Conservation (phyloP, 2,113 vertebrate genomes). For the Pyrgilauda ruficollis region DNA sequence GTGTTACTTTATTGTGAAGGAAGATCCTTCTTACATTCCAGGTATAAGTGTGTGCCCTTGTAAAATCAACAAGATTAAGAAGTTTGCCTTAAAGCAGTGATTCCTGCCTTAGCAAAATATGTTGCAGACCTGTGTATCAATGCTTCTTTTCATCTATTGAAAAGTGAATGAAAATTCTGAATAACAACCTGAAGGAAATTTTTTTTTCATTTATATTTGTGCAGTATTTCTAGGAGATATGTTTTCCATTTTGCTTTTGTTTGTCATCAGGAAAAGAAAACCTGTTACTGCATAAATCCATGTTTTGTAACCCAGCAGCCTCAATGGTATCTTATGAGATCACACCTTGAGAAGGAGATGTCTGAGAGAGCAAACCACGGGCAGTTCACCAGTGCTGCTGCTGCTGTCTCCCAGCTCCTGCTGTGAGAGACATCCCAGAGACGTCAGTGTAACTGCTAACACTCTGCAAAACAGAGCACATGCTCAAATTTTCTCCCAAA, state of each 20-base stretch:
- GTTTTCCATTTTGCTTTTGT: neutral
- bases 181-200: neutral
- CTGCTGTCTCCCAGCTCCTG: neutral
- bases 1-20: neutral
- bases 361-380: neutral
- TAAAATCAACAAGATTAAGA: conserved; percentile 18
- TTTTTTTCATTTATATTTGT: neutral
- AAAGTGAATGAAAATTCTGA: neutral
- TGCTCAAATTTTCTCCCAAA: neutral
- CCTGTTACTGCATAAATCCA: neutral
- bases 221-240: neutral
- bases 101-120: neutral
- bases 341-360: neutral
- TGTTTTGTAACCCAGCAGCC: neutral
- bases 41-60: neutral
- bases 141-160: neutral
- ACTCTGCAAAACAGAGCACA: neutral
- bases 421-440: rapidly evolving
- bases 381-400: neutral
- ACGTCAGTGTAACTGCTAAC: neutral
- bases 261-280: neutral
- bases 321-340: neutral
- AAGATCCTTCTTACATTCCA: neutral
- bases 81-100: neutral
- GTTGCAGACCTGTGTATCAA: neutral